Evolutionary conservation across 2,888 invertebrate species (phyloP), one percentile per base, ranked within the genome.

Genomic region (Acrocyrtus sp.): DNA sequence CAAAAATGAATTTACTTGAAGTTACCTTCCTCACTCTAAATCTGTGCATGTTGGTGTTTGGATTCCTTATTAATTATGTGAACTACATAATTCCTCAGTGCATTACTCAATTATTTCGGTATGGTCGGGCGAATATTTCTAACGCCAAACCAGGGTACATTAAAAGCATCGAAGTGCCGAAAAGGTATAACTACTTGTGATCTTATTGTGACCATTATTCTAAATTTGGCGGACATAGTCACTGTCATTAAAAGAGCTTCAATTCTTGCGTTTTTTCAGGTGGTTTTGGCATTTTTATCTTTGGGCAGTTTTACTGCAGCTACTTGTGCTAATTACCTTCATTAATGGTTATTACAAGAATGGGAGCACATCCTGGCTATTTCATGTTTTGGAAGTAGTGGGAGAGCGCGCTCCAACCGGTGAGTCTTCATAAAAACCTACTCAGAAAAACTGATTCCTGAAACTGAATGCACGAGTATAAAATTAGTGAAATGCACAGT

Each of bases 201-300:
- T n/a, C n/a, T n/a, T n/a, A n/a, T n/a, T n/a, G n/a, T n/a, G n/a
- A n/a, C n/a, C n/a, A n/a, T n/a, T n/a, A n/a, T n/a, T n/a, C n/a
- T n/a, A n/a, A n/a, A n/a, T n/a, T n/a, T n/a, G n/a, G n/a, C n/a
- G n/a, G n/a, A n/a, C n/a, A n/a, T n/a, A n/a, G n/a, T n/a, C n/a
- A n/a, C n/a, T n/a, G n/a, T n/a, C n/a, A n/a, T n/a, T n/a, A n/a
- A n/a, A n/a, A n/a, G n/a, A n/a, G n/a, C n/a, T 34, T 21, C 17
- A 29, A 47, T 61, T 15, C 76, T 15, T 39, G 10, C 39, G 21
- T 3, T 48, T 27, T 82, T 82, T 34, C 81, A 87, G 87, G 29
- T 92, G 90, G 87, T 95, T 93, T 82, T 87, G 86, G 80, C 94
- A 95, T 84, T 94, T 94, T 83, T 95, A 95, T 83, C 82, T 89